Evolutionary conservation across 1,140 invertebrate genomes (phyloP).

Genomic region (Procambarus virginalis): DNA sequence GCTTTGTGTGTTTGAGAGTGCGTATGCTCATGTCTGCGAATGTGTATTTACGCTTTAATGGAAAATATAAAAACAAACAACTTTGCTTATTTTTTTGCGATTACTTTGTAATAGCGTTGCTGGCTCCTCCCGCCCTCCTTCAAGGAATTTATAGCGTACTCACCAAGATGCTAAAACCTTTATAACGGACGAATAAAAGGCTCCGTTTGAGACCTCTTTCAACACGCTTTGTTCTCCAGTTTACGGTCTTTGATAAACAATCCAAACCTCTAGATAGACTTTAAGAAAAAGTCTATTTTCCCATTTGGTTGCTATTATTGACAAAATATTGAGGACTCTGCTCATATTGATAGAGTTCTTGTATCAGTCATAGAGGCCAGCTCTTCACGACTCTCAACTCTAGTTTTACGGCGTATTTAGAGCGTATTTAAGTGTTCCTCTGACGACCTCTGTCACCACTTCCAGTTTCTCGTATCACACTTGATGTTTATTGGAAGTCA

Average conservation of each 20-base stretch:
- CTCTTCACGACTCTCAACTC: neutral
- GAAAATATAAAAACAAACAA: neutral
- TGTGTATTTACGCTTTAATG: too few species aligned
- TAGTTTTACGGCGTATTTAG: neutral
- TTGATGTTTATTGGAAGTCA: neutral
- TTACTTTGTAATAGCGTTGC: neutral
- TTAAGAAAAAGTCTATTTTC: neutral
- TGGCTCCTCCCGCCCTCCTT: neutral
- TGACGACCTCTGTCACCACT: neutral
- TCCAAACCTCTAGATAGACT: neutral
- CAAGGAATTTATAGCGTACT: conserved; percentile 15
- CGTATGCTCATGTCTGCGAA: too few species aligned
- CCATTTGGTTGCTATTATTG: neutral
- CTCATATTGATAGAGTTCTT: neutral
- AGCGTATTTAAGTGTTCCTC: neutral
- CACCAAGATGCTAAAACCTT: conserved; percentile 12
- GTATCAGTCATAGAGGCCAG: neutral
- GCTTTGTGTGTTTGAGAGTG: too few species aligned
- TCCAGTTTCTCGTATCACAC: neutral
- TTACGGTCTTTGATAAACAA: neutral
- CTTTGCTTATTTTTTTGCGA: neutral
- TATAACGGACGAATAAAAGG: conserved; percentile 7
- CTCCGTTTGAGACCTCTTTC: neutral
- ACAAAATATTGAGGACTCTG: neutral
- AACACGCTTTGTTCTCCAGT: neutral